phyloP scores from a whole-genome alignment of 2,113 vertebrate genomes.

The Semicossyphus pulcher region DNA sequence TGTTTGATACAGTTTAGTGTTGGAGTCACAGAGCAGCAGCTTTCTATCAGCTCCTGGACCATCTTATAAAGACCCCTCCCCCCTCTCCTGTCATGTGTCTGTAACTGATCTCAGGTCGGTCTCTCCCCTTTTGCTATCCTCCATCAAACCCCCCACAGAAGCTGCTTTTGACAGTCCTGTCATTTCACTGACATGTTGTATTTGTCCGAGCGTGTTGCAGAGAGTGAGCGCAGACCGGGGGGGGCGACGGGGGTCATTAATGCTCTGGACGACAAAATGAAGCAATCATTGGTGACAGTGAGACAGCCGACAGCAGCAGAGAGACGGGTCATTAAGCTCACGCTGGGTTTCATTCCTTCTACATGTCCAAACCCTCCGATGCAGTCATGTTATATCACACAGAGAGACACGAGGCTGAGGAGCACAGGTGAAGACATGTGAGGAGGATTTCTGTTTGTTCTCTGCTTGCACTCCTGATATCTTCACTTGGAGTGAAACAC shows the following conservation, averaged over 20 bases:
- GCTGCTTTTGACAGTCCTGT: neutral
- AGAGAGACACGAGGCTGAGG: neutral
- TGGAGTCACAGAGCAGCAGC: too few species aligned
- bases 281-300: neutral
- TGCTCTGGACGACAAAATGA: neutral
- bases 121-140: neutral
- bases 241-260: neutral
- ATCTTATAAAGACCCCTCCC: too few species aligned
- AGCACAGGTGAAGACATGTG: too few species aligned
- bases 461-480: too few species aligned
- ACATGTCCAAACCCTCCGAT: neutral
- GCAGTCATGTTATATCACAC: neutral
- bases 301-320: neutral
- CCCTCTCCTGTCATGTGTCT: too few species aligned
- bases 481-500: too few species aligned
- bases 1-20: too few species aligned
- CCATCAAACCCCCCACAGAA: neutral
- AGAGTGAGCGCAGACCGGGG: neutral
- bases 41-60: too few species aligned
- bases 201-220: neutral
- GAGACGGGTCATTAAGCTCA: neutral
- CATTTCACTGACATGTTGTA: conserved; percentile 1
- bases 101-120: neutral
- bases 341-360: neutral
- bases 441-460: too few species aligned